Conservation (phyloP, 2,888 invertebrate species). For the Melieria omissa region DNA sequence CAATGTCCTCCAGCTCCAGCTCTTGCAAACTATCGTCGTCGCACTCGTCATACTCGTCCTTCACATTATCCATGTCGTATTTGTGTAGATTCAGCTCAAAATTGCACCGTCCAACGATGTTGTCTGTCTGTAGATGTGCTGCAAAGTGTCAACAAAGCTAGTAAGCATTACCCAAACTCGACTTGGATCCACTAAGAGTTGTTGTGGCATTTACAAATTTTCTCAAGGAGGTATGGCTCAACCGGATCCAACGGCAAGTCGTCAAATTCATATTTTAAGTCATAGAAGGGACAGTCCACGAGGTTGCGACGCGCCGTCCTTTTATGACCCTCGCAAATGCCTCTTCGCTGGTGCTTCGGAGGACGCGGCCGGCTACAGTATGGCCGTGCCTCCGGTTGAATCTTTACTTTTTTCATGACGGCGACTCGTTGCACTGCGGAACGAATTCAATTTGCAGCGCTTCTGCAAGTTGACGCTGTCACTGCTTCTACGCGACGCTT, state of each 20-base stretch:
- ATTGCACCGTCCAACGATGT: conserved; percentile 59
- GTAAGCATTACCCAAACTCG: not conserved
- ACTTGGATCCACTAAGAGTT: not conserved
- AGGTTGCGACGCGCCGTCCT: conserved; percentile 42
- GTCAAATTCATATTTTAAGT: conserved; percentile 58
- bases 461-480: no score
- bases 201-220: conserved; percentile 54
- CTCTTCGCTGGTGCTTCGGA: conserved; percentile 27
- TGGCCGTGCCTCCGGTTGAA: conserved; percentile 55
- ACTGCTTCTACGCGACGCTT: no score
- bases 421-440: no score
- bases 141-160: not conserved
- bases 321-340: conserved; percentile 24
- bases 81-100: conserved; percentile 58
- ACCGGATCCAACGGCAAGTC: conserved; percentile 65
- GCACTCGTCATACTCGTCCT: conserved; percentile 47
- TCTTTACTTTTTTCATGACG: not conserved
- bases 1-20: conserved; percentile 54
- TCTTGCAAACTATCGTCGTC: conserved; percentile 51
- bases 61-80: conserved; percentile 53
- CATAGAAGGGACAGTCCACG: conserved; percentile 64
- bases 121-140: conserved; percentile 62
- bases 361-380: conserved; percentile 50
- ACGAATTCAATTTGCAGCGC: no score
- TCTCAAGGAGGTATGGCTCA: conserved; percentile 57